Evolutionary conservation across 2,113 vertebrate genomes (phyloP), one percentile per base, ranked within the genome.

Genomic region (Peromyscus polionotus): DNA sequence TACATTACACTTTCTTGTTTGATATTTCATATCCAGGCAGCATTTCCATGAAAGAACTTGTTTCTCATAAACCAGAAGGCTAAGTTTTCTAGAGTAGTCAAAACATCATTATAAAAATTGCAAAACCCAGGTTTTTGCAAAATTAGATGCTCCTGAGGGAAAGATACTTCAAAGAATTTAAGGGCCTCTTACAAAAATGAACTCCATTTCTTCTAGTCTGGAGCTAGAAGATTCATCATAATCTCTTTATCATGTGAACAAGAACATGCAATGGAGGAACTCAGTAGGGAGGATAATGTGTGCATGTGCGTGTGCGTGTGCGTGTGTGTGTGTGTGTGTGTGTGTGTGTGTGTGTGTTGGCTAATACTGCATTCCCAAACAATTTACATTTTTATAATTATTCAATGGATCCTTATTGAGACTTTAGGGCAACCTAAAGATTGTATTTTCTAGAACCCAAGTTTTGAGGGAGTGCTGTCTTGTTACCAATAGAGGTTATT

Each of bases 11-110:
- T 77, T 45, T 93, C 63, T 22, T 42, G 84, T 76, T 81, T 12
- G 85, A 67, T 79, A 59, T 88, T 96, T 95, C 80, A 73, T 65
- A 88, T 68, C 76, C 63, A 57, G 70, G 28, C 75, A 90, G 39
- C 42, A 79, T 91, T 96, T 96, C 68, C 20, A 83, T 68, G 3
- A 22, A 81, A 51, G 26, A 91, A 51, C 17, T 88, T 61, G 19
- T 5, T 97, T 93, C 14, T 93, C 70, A 91, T 80, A 87, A 81
- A 96, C 94, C 4, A 73, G 45, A 91, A 94, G 72, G 14, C 12
- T 84, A 86, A 36, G 17, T 96, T 97, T 97, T 72, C 63, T 80
- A 83, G 67, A 79, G 26, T 80, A 36, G 3, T 95, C 26, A 61
- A 31, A 94, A 79, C 16, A 84, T 72, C 36, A 42, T 75, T 63